A percentile compares a stretch with the other conserved stretches of the same genome.
Conservation (phyloP, 2,888 invertebrate species). For the Drosophila borborema region DNA sequence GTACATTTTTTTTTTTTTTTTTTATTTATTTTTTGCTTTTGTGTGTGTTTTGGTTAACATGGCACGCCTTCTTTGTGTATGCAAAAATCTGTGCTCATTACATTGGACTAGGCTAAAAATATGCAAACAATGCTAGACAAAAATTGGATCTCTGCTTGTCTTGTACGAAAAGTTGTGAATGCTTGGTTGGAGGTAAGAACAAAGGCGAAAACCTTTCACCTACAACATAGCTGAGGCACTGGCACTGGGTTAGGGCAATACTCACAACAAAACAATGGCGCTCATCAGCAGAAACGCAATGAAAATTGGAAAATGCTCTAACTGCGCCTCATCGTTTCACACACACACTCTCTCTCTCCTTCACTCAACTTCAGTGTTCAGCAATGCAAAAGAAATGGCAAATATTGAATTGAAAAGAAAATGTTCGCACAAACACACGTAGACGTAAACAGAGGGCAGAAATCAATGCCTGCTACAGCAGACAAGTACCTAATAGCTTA, state of each 20-base stretch:
- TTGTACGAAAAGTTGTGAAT: constrained; percentile 8
- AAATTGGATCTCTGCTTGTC: constrained; percentile 51
- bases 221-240: constrained; percentile 30
- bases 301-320: constrained; percentile 68
- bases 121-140: constrained; percentile 71
- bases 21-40: too few species aligned
- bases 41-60: constrained; percentile 7
- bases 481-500: constrained; percentile 36
- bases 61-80: constrained; percentile 55
- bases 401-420: constrained; percentile 45
- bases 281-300: constrained; percentile 76
- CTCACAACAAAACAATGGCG: constrained; percentile 64
- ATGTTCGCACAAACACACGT: constrained; percentile 31
- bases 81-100: constrained; percentile 59
- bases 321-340: background rate
- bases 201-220: constrained; percentile 65
- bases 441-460: constrained; percentile 10
- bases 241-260: background rate
- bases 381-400: constrained; percentile 43
- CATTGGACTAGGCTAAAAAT: constrained; percentile 60
- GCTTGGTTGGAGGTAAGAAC: constrained; percentile 9
- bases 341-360: background rate
- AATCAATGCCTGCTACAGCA: constrained; percentile 28
- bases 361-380: constrained; percentile 30
- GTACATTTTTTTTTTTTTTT: background rate